These are phyloP conservation scores for Lacanobia wlatinum DNA, from an alignment of 2,888 invertebrate genomes.

Conservation along the genomic window DNA sequence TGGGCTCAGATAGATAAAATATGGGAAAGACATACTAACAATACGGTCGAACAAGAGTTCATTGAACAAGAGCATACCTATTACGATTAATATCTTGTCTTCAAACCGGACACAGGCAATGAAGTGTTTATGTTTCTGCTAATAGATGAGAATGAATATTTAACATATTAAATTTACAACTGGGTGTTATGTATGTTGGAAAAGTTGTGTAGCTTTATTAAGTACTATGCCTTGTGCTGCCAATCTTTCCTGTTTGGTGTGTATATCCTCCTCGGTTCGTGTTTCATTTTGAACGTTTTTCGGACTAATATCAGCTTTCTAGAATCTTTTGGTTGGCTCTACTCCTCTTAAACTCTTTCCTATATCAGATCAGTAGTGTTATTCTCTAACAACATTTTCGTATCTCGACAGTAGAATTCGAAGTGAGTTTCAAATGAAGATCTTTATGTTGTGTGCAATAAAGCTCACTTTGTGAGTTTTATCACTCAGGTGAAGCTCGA, in stretches of 20 bases:
- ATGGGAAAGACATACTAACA: constrained; percentile 42
- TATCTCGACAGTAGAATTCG: too few relatives aligned
- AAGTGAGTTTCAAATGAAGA: too few relatives aligned
- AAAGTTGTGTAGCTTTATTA: constrained; percentile 7
- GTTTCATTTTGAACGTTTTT: neutral
- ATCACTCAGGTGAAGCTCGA: too few relatives aligned
- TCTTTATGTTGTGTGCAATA: too few relatives aligned
- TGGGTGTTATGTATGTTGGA: neutral
- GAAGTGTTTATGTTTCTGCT: constrained; percentile 49
- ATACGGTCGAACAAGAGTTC: constrained; percentile 58
- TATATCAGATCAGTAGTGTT: too few relatives aligned
- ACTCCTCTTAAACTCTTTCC: neutral
- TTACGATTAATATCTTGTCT: constrained; percentile 62
- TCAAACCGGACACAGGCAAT: constrained; percentile 62
- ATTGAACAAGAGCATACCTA: constrained; percentile 61
- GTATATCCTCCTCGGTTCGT: neutral
- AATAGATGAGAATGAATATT: constrained; percentile 51
- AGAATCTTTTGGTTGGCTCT: neutral
- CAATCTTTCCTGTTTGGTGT: neutral
- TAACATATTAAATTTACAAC: constrained; percentile 31
- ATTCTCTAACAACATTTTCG: too few relatives aligned
- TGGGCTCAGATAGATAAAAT: constrained; percentile 43
- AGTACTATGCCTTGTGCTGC: neutral
- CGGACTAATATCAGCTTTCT: neutral
- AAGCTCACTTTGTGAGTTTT: too few relatives aligned